Evolutionary conservation across 2,113 vertebrate genomes (phyloP).

Genomic region (Pollachius pollachius): DNA sequence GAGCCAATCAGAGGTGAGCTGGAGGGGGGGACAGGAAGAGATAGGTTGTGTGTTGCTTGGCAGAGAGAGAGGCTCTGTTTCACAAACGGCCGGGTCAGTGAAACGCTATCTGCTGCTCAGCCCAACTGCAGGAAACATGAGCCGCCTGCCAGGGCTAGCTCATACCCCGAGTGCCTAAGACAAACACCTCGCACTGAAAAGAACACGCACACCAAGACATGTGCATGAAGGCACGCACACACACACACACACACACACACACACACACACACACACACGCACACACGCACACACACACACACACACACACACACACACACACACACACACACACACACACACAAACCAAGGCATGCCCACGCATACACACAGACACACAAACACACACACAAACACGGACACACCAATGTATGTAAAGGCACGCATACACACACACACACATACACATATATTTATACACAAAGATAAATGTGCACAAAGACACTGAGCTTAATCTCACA

Average conservation of each 20-base stretch:
- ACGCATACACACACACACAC: slow-evolving; percentile 23
- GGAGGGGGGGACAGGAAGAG: slow-evolving; percentile 5
- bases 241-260: slow-evolving; percentile 14
- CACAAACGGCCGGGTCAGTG: slow-evolving; percentile 44
- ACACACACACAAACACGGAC: slow-evolving; percentile 29
- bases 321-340: background rate
- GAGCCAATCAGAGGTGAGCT: slow-evolving; percentile 20
- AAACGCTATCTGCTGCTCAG: slow-evolving; percentile 50
- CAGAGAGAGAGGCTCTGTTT: slow-evolving; percentile 33
- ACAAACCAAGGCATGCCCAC: too few species aligned
- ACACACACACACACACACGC: slow-evolving; percentile 14
- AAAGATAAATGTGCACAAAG: background rate
- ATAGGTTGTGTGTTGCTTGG: slow-evolving; percentile 25
- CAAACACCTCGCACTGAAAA: background rate
- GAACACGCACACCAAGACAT: slow-evolving; percentile 11
- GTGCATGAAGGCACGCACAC: slow-evolving; percentile 17
- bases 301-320: slow-evolving; percentile 15
- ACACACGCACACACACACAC: slow-evolving; percentile 6
- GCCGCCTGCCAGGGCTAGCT: slow-evolving; percentile 52
- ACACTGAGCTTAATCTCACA: background rate
- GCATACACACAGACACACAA: background rate
- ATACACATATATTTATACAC: slow-evolving; percentile 11
- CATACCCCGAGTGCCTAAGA: slow-evolving; percentile 45
- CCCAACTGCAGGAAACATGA: slow-evolving; percentile 48
- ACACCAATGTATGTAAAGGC: slow-evolving; percentile 16